Evolutionary conservation across 2,113 vertebrate genomes (phyloP).

Genomic region (Speoplatyrhinus poulsoni): DNA sequence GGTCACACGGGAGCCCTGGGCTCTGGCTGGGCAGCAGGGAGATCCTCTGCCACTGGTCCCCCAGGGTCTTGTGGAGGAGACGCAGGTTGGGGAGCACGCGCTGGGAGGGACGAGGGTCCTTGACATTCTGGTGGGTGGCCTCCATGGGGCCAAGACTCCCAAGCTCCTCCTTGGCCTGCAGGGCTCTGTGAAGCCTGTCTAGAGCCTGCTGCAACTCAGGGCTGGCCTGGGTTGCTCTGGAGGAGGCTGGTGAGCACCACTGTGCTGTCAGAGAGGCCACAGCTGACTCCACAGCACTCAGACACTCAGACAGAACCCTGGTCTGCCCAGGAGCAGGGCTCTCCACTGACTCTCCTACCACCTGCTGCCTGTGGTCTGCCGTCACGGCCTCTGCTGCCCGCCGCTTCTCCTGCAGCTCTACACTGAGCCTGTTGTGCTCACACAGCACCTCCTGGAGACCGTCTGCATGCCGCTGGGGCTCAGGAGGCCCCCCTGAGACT

Average conservation of each 20-base stretch:
- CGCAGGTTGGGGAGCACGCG: conserved; percentile 63
- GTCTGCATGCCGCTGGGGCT: conserved; percentile 40
- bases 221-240: conserved; percentile 17
- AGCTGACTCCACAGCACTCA: conserved; percentile 60
- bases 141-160: conserved; percentile 4
- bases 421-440: conserved; percentile 59
- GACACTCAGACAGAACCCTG: conserved; percentile 58
- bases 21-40: conserved; percentile 51
- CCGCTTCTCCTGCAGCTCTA: conserved; percentile 69
- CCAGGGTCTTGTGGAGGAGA: conserved; percentile 54
- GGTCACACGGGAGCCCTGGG: conserved; percentile 41
- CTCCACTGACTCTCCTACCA: conserved; percentile 5
- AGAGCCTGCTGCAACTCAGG: conserved; percentile 60
- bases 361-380: conserved; percentile 11
- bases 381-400: conserved; percentile 44
- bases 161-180: conserved; percentile 55
- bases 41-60: conserved; percentile 49
- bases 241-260: conserved; percentile 34
- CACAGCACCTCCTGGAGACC: conserved; percentile 67
- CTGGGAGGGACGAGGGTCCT: conserved; percentile 1
- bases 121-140: neutral
- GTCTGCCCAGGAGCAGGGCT: conserved; percentile 21
- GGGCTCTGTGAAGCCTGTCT: conserved; percentile 62
- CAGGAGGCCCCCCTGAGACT: conserved; percentile 7
- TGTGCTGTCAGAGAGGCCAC: conserved; percentile 64